Evolutionary conservation across 2,888 invertebrate species (phyloP).

Genomic region (Argyresthia goedartella): DNA sequence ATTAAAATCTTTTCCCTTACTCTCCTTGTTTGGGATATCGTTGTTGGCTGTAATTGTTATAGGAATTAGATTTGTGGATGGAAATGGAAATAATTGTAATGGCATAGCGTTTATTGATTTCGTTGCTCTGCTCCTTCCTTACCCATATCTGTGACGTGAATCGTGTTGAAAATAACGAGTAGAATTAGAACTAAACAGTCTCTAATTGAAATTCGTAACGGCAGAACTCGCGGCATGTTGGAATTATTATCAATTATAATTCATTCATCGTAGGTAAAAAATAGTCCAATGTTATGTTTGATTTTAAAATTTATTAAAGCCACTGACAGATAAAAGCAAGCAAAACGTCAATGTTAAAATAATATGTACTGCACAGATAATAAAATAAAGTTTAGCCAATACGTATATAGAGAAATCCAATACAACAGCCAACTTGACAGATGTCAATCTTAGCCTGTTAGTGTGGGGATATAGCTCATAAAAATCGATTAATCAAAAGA

Average conservation of each 20-base stretch:
- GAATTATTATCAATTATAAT: neutral
- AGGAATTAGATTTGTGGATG: neutral
- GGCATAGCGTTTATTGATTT: neutral
- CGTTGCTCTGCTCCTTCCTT: conserved; percentile 22
- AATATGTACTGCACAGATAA: too few species aligned
- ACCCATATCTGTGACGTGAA: conserved; percentile 63
- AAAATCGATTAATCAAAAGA: too few species aligned
- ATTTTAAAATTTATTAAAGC: too few species aligned
- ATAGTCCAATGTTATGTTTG: too few species aligned
- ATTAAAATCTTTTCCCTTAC: conserved; percentile 51
- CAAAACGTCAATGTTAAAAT: too few species aligned
- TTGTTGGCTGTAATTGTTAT: conserved; percentile 63
- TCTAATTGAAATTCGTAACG: conserved; percentile 43
- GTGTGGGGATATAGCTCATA: too few species aligned
- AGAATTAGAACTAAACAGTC: conserved; percentile 55
- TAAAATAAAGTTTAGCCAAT: too few species aligned
- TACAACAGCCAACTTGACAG: too few species aligned
- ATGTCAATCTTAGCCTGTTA: too few species aligned
- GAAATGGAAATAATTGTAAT: neutral
- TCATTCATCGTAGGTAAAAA: neutral
- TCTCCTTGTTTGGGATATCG: conserved; percentile 62
- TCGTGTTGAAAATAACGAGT: conserved; percentile 59
- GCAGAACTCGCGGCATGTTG: conserved; percentile 36
- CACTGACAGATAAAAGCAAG: too few species aligned
- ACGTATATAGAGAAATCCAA: too few species aligned